Percentiles rank a stretch among this genome's conserved stretches.
Conservation (phyloP, 2,113 vertebrate species). For the Pollimyrus isidori region DNA sequence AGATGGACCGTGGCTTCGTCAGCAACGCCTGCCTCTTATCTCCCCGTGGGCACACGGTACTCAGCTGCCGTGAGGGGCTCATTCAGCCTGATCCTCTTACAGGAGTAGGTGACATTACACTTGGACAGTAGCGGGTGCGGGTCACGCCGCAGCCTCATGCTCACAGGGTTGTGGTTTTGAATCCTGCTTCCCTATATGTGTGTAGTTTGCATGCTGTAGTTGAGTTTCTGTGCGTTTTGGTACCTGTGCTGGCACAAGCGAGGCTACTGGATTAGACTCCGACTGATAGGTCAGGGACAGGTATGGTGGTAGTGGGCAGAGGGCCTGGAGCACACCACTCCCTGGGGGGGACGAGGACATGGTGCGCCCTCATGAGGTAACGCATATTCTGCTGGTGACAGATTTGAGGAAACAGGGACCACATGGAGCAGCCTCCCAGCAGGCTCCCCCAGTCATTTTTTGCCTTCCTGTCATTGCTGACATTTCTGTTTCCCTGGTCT, state of each 20-base stretch:
- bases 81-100: conserved; percentile 45
- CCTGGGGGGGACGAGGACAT: neutral
- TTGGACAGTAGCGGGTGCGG: conserved; percentile 20
- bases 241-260: neutral
- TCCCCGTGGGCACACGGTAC: conserved; percentile 16
- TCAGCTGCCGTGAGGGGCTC: conserved; percentile 8
- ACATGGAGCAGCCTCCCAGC: conserved; percentile 64
- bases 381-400: conserved; percentile 67
- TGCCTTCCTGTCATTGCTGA: conserved; percentile 62
- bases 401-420: conserved; percentile 71
- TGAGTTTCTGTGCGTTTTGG: neutral
- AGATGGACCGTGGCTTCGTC: conserved; percentile 15
- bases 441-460: conserved; percentile 70
- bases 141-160: neutral
- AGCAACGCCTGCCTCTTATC: conserved; percentile 28
- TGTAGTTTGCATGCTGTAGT: neutral
- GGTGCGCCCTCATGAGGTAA: conserved; percentile 53
- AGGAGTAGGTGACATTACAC: conserved; percentile 42
- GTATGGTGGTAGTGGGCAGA: conserved; percentile 24
- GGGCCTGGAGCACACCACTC: neutral
- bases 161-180: neutral
- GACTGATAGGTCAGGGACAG: conserved; percentile 6
- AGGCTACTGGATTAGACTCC: neutral
- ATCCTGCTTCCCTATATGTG: neutral
- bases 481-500: conserved; percentile 67